Evolutionary conservation across 2,113 vertebrate genomes (phyloP).

Genomic region (Callaeas wilsoni): DNA sequence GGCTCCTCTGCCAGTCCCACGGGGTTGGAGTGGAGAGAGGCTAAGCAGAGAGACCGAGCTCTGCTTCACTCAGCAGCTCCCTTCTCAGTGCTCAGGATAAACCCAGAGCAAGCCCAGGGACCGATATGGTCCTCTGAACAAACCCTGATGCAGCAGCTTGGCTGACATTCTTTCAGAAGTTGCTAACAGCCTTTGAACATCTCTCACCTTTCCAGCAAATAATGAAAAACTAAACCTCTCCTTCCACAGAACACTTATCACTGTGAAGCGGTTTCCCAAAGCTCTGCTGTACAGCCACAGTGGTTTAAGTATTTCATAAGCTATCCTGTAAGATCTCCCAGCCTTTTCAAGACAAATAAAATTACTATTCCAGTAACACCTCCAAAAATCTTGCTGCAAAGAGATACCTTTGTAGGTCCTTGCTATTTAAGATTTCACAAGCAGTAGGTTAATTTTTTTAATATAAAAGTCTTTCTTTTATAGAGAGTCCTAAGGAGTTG

Average conservation of each 20-base stretch:
- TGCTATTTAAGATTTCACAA: background rate
- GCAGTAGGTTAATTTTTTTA: background rate
- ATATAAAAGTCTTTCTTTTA: background rate
- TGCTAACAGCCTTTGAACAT: background rate
- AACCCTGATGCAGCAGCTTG: background rate
- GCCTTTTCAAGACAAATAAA: background rate
- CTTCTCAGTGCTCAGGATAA: background rate
- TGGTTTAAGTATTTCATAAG: background rate
- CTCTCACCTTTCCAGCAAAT: background rate
- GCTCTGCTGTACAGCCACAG: background rate
- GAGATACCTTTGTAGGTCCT: background rate
- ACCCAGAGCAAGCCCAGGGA: background rate
- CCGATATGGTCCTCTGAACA: background rate
- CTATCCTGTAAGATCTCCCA: background rate
- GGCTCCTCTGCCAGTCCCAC: background rate
- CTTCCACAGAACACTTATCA: background rate
- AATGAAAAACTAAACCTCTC: background rate
- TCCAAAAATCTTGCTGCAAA: background rate
- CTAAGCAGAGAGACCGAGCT: rapidly evolving
- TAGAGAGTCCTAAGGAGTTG: background rate
- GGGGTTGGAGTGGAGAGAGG: background rate
- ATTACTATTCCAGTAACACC: background rate
- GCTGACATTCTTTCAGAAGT: background rate
- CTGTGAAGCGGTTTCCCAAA: background rate
- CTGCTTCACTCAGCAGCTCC: background rate